Conservation (phyloP, 23 tunicate genomes). For the Ascidia mentula region DNA sequence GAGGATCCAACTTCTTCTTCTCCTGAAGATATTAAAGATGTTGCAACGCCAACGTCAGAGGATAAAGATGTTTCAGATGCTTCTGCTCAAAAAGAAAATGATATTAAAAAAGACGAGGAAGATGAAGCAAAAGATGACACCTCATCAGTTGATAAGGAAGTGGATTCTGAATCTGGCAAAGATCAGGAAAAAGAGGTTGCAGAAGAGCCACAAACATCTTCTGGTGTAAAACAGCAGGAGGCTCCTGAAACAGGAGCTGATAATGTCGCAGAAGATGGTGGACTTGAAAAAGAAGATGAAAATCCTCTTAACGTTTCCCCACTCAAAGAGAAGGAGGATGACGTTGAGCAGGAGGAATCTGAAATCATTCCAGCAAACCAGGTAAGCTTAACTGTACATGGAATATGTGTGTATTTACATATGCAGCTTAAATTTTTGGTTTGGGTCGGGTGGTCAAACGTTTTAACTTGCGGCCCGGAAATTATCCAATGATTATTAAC, state of each 20-base stretch:
- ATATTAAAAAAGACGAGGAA: conserved; percentile 1
- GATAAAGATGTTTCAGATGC: no score
- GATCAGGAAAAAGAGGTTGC: conserved; percentile 5
- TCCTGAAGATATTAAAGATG: no score
- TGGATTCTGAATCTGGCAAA: neutral
- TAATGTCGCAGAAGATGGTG: neutral
- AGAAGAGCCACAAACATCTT: neutral
- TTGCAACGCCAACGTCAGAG: no score
- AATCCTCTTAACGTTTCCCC: neutral
- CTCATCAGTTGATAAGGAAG: neutral
- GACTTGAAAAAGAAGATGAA: neutral
- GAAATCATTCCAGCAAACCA: neutral
- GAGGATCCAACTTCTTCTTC: no score
- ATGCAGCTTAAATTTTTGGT: no score
- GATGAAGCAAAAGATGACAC: conserved; percentile 5
- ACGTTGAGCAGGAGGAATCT: neutral
- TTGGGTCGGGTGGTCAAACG: no score
- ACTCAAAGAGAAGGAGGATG: neutral
- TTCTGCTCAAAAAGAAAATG: neutral
- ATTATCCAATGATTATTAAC: no score
- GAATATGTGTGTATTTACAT: no score
- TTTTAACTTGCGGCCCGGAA: no score
- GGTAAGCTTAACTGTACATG: neutral
- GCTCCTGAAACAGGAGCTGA: neutral
- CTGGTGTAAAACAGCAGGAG: neutral